phyloP scores from a whole-genome alignment of 2,113 vertebrate species.

The Rhynchopsitta pachyrhyncha region DNA sequence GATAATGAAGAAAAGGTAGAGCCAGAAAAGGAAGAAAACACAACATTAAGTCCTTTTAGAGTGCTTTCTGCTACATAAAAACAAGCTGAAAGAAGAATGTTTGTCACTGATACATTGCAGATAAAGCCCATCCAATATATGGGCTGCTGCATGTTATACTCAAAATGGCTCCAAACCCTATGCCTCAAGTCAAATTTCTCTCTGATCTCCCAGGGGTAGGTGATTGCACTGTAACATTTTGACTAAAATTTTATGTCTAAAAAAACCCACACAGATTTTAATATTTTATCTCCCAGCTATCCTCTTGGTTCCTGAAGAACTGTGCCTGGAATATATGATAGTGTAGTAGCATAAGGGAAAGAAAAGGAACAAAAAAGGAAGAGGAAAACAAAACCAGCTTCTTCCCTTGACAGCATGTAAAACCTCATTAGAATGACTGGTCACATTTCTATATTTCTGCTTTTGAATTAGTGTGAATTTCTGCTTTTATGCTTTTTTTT shows the following conservation, averaged over 20 bases:
- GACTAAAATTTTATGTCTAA: not conserved
- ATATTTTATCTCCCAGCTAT: not conserved
- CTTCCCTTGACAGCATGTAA: not conserved
- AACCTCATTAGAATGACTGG: not conserved
- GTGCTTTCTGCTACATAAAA: not conserved
- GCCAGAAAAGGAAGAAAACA: not conserved
- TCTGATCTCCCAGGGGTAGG: not conserved
- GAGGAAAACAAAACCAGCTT: not conserved
- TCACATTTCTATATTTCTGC: not conserved
- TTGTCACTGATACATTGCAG: not conserved
- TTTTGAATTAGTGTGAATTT: not conserved
- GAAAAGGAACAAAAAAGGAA: not conserved
- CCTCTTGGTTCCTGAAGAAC: not conserved
- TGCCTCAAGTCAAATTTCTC: not conserved
- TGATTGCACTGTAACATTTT: not conserved
- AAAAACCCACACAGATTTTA: not conserved
- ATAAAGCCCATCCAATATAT: not conserved
- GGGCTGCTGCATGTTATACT: fast-evolving
- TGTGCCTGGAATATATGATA: not conserved
- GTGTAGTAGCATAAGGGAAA: not conserved
- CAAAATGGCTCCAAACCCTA: not conserved
- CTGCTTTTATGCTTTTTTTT: not conserved
- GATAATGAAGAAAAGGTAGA: not conserved
- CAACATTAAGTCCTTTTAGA: not conserved
- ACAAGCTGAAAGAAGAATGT: not conserved